Base-by-base conservation (phyloP, 2,888 invertebrate genomes). In the Plemyria rubiginata region DNA sequence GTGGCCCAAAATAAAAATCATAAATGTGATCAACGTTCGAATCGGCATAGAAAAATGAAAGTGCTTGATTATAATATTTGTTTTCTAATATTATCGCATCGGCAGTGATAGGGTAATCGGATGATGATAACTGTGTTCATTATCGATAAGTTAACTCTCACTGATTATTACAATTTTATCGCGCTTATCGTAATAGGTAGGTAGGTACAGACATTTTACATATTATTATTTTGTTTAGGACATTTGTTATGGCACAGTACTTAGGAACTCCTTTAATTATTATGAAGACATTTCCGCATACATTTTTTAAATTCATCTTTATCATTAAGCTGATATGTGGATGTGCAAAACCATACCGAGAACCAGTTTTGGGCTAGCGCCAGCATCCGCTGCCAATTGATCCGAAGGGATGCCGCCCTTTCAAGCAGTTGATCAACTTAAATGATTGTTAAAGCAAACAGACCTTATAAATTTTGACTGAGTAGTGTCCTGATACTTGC, bases 81-180 rank as follows among this genome's bases (percentile, higher is more conserved):
- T 77, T 74, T 73, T 78, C 74, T 79, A 75, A 65, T 70, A 73
- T 76, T 86, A 86, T 86, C 83, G 73, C 71, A 66, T 73, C 77
- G 79, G 38, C 80, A 79, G 74, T 77, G 86, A 86, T 86, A 88
- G 72, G 72, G 78, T 86, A 87, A 89, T 88, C 87, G 78, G 83
- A 82, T 80, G 55, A 40, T 80, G 86, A 88, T 87, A 87, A 45
- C 52, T 41, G 12, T 57, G 81, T 77, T 73, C 72, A 76, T 73
- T 75, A 62, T 65, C 62, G 85, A 87, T 86, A 85, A 79, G 65
- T 65, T 64, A 70, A 77, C 78, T 82, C 75, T 79, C 76, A 74
- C 71, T 61, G 52, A 66, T 66, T 65, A 67, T 64, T 78, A 71
- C 68, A 71, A 67, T 68, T 59, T 55, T 58, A 68, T 74, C 68